Conservation (phyloP, 2,113 vertebrate species). For the Ceratotherium simum region DNA sequence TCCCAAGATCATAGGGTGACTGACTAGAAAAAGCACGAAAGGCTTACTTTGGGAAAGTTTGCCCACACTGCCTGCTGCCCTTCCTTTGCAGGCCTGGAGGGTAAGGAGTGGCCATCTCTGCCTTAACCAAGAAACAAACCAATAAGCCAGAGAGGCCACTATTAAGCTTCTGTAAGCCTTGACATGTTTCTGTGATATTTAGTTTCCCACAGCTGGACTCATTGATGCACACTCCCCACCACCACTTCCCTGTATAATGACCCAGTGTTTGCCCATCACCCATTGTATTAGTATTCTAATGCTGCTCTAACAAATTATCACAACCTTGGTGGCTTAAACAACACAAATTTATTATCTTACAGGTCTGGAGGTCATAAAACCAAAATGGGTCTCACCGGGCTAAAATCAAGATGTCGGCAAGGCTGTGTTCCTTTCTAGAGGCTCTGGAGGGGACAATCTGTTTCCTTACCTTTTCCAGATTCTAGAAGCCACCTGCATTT, state of each 20-base stretch:
- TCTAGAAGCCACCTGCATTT: not conserved
- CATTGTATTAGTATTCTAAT: not conserved
- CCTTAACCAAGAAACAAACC: not conserved
- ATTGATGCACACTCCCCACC: rapidly evolving
- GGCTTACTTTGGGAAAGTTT: not conserved
- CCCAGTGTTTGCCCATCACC: not conserved
- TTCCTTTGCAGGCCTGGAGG: not conserved
- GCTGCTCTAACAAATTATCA: not conserved
- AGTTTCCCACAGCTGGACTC: not conserved
- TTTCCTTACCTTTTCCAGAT: not conserved
- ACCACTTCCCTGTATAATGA: not conserved
- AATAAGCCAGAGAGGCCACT: not conserved
- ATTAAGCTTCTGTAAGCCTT: not conserved
- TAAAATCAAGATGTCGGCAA: not conserved
- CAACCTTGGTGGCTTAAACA: not conserved
- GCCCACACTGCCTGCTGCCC: not conserved
- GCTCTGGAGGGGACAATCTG: not conserved
- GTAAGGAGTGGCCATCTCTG: not conserved
- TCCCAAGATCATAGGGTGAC: not conserved
- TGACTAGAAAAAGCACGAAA: not conserved
- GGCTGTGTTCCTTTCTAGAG: not conserved
- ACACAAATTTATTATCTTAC: not conserved
- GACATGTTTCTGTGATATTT: not conserved
- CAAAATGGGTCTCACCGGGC: not conserved
- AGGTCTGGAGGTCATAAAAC: not conserved